Percentiles rank a stretch among this genome's conserved stretches.
phyloP scores from a whole-genome alignment of 2,113 vertebrate species.

The Scortum barcoo region DNA sequence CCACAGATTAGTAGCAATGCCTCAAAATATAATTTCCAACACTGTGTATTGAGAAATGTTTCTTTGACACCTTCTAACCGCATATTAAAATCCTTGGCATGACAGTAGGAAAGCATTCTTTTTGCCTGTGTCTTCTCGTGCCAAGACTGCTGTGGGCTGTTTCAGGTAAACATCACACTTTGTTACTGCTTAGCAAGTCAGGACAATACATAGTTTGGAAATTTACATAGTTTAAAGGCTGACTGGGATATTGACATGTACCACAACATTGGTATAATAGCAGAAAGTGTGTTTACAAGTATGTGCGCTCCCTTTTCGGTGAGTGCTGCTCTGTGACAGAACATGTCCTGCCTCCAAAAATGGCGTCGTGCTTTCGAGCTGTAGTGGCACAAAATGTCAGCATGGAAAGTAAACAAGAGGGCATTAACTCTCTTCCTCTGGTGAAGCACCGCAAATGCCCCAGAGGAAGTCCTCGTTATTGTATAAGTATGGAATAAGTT shows the following conservation, averaged over 20 bases:
- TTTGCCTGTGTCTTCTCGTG: constrained; percentile 47
- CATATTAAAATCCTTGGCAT: constrained; percentile 58
- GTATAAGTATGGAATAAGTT: no score
- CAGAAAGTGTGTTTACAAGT: neutral
- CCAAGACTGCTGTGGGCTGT: constrained; percentile 62
- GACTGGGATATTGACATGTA: constrained; percentile 1
- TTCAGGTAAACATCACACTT: constrained; percentile 46
- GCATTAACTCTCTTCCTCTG: neutral
- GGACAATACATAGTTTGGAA: constrained; percentile 35
- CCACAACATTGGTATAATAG: neutral
- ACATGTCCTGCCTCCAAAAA: neutral
- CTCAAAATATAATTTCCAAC: constrained; percentile 12
- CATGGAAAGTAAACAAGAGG: neutral
- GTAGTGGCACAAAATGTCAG: neutral
- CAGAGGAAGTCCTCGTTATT: neutral
- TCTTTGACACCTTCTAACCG: constrained; percentile 28
- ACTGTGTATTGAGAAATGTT: constrained; percentile 26
- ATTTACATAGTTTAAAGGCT: constrained; percentile 59
- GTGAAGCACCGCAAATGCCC: neutral
- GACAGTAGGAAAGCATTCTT: constrained; percentile 43
- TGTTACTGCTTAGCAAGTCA: constrained; percentile 58
- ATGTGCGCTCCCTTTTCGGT: neutral
- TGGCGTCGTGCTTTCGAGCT: neutral
- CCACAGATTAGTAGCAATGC: constrained; percentile 27
- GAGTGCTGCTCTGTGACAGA: neutral